Percentiles rank a stretch among this genome's conserved stretches.
These are phyloP conservation scores for Epistrophe grossulariae DNA, from an alignment of 2,888 invertebrate species.

Conservation along the genomic window DNA sequence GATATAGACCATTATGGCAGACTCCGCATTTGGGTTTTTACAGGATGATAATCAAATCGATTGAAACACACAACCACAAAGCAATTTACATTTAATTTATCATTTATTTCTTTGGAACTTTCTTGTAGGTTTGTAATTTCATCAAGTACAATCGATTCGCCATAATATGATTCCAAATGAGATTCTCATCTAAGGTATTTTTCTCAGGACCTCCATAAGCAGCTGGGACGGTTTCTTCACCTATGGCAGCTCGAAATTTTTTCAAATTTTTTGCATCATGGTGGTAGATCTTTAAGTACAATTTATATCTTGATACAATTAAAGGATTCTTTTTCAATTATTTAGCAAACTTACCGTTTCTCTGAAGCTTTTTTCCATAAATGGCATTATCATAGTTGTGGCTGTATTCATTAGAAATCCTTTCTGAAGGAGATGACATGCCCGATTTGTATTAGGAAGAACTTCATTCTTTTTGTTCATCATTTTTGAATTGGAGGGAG, in stretches of 20 bases:
- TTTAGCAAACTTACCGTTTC: conserved; percentile 79
- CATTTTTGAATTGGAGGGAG: conserved; percentile 79
- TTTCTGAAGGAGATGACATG: conserved; percentile 81
- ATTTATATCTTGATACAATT: neutral
- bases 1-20: conserved; percentile 8
- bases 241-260: conserved; percentile 81
- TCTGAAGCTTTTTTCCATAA: conserved; percentile 81
- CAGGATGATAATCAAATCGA: conserved; percentile 45
- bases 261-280: conserved; percentile 81
- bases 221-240: conserved; percentile 80
- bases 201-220: conserved; percentile 81
- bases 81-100: conserved; percentile 57
- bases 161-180: conserved; percentile 80
- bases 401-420: conserved; percentile 81
- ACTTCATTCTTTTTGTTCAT: conserved; percentile 81
- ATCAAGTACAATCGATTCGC: conserved; percentile 79
- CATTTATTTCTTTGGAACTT: conserved; percentile 69
- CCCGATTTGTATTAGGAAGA: conserved; percentile 80
- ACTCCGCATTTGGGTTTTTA: neutral
- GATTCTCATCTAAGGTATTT: conserved; percentile 79
- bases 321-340: neutral
- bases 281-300: conserved; percentile 78
- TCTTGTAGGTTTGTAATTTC: conserved; percentile 80
- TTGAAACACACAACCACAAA: conserved; percentile 51
- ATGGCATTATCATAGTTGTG: conserved; percentile 80